These are phyloP conservation scores for Suncus etruscus DNA, from an alignment of 2,113 vertebrate species.

Conservation along the genomic window DNA sequence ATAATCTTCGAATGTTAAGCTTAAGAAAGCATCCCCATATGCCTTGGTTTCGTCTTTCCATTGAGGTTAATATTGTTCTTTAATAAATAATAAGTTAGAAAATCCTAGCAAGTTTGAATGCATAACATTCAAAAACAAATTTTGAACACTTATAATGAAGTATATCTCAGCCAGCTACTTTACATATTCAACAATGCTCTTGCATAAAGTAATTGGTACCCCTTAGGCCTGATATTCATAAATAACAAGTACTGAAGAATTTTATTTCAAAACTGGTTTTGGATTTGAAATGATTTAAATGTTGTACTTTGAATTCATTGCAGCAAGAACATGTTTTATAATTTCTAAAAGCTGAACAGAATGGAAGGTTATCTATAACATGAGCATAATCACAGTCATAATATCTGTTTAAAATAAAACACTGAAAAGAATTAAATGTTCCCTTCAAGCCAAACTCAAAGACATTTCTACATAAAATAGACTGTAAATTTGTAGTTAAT, in stretches of 20 bases:
- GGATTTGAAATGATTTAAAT: constrained; percentile 64
- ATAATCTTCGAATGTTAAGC: constrained; percentile 35
- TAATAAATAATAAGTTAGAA: constrained; percentile 73
- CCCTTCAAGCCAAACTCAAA: constrained; percentile 70
- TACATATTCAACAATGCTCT: constrained; percentile 35
- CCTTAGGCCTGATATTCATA: constrained; percentile 55
- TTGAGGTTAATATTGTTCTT: constrained; percentile 65
- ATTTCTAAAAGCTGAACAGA: constrained; percentile 68
- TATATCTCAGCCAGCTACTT: constrained; percentile 47
- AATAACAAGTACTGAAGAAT: constrained; percentile 57
- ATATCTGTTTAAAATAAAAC: constrained; percentile 74
- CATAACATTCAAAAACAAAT: constrained; percentile 67
- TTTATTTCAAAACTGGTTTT: constrained; percentile 62
- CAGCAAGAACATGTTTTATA: constrained; percentile 69
- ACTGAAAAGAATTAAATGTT: constrained; percentile 68
- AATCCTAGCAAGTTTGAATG: constrained; percentile 73
- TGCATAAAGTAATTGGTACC: constrained; percentile 43
- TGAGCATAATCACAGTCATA: constrained; percentile 59
- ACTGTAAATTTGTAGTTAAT: constrained; percentile 42
- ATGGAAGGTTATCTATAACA: constrained; percentile 71
- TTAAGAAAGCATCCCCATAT: constrained; percentile 78
- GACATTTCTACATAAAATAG: constrained; percentile 64
- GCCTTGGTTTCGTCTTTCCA: constrained; percentile 48
- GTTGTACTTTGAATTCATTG: constrained; percentile 65
- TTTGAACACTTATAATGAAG: constrained; percentile 47